Percentiles rank a stretch among this genome's conserved stretches.
Conservation (phyloP, 2,888 invertebrate species). For the Pterobdella sp. region DNA sequence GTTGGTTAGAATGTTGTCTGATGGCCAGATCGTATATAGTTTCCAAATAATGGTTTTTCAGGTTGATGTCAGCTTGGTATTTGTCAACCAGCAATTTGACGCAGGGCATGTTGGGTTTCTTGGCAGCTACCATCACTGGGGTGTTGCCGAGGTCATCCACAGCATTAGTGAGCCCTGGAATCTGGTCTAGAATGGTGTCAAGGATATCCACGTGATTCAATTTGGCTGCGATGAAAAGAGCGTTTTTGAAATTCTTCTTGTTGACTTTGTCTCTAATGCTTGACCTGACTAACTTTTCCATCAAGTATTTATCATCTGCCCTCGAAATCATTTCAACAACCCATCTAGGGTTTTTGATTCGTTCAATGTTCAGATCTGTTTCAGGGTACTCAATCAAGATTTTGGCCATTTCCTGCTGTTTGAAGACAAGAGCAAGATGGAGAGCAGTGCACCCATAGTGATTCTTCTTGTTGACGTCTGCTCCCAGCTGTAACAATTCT, state of each 20-base stretch:
- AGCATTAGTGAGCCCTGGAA: conserved; percentile 16
- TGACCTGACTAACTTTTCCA: conserved; percentile 23
- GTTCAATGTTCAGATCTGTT: conserved; percentile 29
- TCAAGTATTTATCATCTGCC: conserved; percentile 6
- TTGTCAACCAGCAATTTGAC: conserved; percentile 25
- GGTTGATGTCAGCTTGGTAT: conserved; percentile 22
- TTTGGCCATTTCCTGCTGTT: conserved; percentile 17
- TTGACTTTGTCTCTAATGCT: conserved; percentile 13
- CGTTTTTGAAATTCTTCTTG: conserved; percentile 10
- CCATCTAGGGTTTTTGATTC: conserved; percentile 30
- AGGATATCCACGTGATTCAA: conserved; percentile 21
- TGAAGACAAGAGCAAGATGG: conserved; percentile 11
- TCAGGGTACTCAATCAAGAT: neutral
- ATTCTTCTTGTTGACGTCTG: neutral
- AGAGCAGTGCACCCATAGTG: conserved; percentile 16
- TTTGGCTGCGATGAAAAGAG: conserved; percentile 29
- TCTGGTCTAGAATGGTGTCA: conserved; percentile 20
- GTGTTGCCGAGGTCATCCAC: conserved; percentile 31
- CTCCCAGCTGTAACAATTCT: conserved; percentile 9
- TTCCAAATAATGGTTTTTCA: conserved; percentile 30
- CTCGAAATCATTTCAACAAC: conserved; percentile 28
- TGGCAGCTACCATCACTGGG: conserved; percentile 28
- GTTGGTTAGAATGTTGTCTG: neutral
- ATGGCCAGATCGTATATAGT: conserved; percentile 32
- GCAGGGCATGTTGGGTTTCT: neutral